These are phyloP conservation scores for Siderastrea radians DNA, from an alignment of 92 coral and sea anemone genomes.

Conservation along the genomic window DNA sequence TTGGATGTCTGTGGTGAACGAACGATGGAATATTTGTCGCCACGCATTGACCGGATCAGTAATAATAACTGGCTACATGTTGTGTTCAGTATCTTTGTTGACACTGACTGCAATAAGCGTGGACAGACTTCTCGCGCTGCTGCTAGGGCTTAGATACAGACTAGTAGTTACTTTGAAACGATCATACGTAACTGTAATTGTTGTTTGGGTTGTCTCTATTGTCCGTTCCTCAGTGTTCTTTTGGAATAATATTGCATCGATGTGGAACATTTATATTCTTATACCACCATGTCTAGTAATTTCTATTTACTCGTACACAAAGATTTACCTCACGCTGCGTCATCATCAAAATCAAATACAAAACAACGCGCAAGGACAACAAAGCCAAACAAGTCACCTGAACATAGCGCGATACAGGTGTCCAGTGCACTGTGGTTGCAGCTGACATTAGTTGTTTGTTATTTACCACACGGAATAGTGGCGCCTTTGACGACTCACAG, in stretches of 20 bases:
- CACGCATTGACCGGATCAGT: too few species aligned
- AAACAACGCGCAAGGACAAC: neutral
- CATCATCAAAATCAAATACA: conserved; percentile 7
- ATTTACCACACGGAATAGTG: conserved; percentile 9
- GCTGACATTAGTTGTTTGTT: conserved; percentile 18
- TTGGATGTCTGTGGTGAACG: too few species aligned
- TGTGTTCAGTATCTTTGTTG: neutral
- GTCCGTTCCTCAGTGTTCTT: neutral
- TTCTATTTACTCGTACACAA: neutral
- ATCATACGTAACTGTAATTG: neutral
- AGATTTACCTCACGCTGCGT: neutral
- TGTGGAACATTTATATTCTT: neutral
- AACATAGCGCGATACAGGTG: conserved; percentile 30
- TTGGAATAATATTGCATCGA: neutral
- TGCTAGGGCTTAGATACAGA: neutral
- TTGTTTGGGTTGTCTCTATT: neutral
- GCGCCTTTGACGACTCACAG: neutral
- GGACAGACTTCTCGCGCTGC: conserved; percentile 20
- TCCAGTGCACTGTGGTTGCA: conserved; percentile 28
- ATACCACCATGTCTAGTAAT: neutral
- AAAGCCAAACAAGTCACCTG: neutral
- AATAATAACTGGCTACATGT: too few species aligned
- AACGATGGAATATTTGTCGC: too few species aligned
- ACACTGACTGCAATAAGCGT: neutral
- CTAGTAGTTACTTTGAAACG: conserved; percentile 27